These are phyloP conservation scores for Trachops cirrhosus DNA, from an alignment of 2,797 vertebrate genomes.

Conservation along the genomic window DNA sequence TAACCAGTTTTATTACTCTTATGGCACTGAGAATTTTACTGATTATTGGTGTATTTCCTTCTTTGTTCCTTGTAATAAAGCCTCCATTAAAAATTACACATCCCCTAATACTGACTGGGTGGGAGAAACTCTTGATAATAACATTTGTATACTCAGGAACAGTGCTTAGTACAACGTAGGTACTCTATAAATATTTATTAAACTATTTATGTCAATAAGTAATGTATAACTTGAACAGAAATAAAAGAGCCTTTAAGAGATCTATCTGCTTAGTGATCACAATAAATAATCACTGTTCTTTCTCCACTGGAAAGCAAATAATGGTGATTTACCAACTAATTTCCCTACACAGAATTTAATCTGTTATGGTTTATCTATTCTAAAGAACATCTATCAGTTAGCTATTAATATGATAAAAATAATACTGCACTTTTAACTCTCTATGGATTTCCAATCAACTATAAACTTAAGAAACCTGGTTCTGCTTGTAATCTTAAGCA, in stretches of 20 bases:
- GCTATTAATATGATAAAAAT: background rate
- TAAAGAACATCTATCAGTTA: background rate
- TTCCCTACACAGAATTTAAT: background rate
- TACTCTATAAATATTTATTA: background rate
- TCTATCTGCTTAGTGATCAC: background rate
- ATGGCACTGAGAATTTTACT: background rate
- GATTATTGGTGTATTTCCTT: background rate
- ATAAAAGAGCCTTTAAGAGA: conserved; percentile 4
- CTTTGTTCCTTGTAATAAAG: background rate
- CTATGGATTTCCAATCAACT: background rate
- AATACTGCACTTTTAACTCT: background rate
- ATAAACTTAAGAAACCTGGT: background rate
- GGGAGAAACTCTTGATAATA: background rate
- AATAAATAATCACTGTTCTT: background rate
- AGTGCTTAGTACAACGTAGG: background rate
- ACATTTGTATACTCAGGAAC: background rate
- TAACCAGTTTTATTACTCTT: background rate
- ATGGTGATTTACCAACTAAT: background rate
- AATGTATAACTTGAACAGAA: background rate
- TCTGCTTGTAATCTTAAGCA: background rate
- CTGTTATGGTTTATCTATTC: background rate
- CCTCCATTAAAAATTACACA: background rate
- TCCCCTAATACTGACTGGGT: background rate
- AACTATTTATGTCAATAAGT: background rate
- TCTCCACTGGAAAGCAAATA: background rate